Percentiles rank a stretch among this genome's conserved stretches.
These are phyloP conservation scores for Steinernema scapterisci DNA, from an alignment of 2,888 invertebrate genomes.

Conservation along the genomic window DNA sequence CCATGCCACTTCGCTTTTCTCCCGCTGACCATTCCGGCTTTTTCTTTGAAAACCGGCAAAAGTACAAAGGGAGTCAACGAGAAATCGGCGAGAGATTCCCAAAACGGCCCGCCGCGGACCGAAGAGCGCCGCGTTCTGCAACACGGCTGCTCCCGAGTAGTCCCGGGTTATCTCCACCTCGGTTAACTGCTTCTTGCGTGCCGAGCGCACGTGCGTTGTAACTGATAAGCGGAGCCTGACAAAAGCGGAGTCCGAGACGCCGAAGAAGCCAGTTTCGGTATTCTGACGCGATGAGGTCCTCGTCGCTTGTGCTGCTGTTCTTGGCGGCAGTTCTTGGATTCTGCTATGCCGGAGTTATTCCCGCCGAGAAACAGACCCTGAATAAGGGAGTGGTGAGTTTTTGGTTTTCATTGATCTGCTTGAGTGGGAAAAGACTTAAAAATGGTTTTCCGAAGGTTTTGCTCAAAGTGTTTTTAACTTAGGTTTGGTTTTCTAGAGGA, in stretches of 20 bases:
- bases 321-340: background rate
- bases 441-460: background rate
- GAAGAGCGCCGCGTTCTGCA: background rate
- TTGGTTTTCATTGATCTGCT: background rate
- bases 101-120: background rate
- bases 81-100: background rate
- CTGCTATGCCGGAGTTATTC: constrained; percentile 14
- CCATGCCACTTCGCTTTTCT: too few relatives aligned
- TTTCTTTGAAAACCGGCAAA: background rate
- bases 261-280: background rate
- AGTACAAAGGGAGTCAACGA: background rate
- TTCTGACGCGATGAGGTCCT: background rate
- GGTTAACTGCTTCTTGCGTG: background rate
- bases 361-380: constrained; percentile 20
- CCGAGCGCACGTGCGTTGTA: background rate
- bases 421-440: background rate
- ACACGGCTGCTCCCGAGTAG: too few relatives aligned
- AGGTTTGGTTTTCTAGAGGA: background rate
- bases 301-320: background rate
- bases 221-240: constrained; percentile 5
- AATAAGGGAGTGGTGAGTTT: constrained; percentile 19
- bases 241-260: background rate
- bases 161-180: background rate
- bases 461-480: background rate
- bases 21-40: too few relatives aligned